Evolutionary conservation across 2,113 vertebrate genomes (phyloP), one percentile per base, ranked within the genome.

Genomic region (Amblyopsis rosae): DNA sequence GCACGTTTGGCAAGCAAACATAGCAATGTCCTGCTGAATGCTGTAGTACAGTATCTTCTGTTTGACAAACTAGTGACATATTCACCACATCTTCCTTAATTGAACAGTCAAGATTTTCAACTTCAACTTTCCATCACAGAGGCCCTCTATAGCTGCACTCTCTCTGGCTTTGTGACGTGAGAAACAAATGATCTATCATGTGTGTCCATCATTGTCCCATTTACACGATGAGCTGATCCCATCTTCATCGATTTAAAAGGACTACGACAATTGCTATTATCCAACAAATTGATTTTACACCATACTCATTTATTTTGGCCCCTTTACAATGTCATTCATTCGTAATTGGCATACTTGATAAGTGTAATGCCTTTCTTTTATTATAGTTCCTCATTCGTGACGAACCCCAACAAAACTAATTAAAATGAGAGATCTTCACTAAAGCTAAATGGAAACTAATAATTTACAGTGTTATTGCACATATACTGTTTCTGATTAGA

Each of bases 401-500:
- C 56, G 11, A 76, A 78, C 53, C 75, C 69, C 45, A 76, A 69
- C 59, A 68, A 63, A 81, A 69, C 35, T 76, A 69, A 83, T 86
- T 86, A 85, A 75, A 79, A 65, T 71, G 63, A 82, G 66, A 69
- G 12, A 82, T 61, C 19, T 71, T 75, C 26, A 70, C 73, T 73
- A 69, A 81, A 75, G 74, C 56, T 41, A 76, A 86, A 78, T 70
- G 63, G 64, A 54, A 79, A 81, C 77, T 46, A 69, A 70, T 85
- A 19, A 79, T 86, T 74, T 75, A 64, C 15, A 35, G n/a, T 67
- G 59, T 73, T 63, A 62, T 69, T 65, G 67, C 62, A 51, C 62
- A 51, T 41, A 70, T 68, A 67, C 82, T 74, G 45, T 64, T 72
- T 85, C 56, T 77, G 70, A 86, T 87, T 81, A 86, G 76, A 84